phyloP scores from a whole-genome alignment of 2,797 vertebrate species.

The Gastrophryne carolinensis region DNA sequence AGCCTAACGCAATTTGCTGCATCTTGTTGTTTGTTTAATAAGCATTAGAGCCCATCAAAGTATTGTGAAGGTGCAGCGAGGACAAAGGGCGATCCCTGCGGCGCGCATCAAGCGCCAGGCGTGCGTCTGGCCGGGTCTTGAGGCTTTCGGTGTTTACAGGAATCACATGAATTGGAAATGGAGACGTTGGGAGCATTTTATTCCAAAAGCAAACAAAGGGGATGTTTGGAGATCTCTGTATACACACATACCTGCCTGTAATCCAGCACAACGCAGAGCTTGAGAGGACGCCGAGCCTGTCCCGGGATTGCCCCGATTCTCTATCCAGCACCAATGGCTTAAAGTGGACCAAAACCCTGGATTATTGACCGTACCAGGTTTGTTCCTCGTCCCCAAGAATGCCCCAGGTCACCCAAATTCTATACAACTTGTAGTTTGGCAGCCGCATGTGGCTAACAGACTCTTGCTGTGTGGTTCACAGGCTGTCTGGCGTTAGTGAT shows the following conservation, averaged over 20 bases:
- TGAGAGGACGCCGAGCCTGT: no score
- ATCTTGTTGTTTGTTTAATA: conserved; percentile 24
- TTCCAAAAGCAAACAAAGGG: conserved; percentile 35
- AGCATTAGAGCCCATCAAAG: conserved; percentile 38
- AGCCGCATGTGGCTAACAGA: no score
- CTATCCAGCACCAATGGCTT: neutral
- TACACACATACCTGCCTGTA: conserved; percentile 18
- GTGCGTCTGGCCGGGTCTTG: conserved; percentile 20
- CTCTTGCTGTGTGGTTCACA: no score
- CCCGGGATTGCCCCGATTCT: neutral
- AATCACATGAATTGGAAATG: conserved; percentile 19
- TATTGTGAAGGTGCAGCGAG: conserved; percentile 23
- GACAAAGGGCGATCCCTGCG: conserved; percentile 31
- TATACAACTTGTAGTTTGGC: no score
- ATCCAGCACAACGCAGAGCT: neutral
- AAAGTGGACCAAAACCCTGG: no score
- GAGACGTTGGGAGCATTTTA: neutral
- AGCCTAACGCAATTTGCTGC: no score
- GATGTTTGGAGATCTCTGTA: neutral
- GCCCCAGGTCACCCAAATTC: no score
- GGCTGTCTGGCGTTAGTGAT: no score
- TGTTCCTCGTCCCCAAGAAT: no score
- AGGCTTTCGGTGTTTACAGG: conserved; percentile 40
- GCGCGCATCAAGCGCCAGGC: conserved; percentile 11
- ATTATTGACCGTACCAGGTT: no score